Evolutionary conservation across 2,113 vertebrate species (phyloP).

Genomic region (Equus przewalskii): DNA sequence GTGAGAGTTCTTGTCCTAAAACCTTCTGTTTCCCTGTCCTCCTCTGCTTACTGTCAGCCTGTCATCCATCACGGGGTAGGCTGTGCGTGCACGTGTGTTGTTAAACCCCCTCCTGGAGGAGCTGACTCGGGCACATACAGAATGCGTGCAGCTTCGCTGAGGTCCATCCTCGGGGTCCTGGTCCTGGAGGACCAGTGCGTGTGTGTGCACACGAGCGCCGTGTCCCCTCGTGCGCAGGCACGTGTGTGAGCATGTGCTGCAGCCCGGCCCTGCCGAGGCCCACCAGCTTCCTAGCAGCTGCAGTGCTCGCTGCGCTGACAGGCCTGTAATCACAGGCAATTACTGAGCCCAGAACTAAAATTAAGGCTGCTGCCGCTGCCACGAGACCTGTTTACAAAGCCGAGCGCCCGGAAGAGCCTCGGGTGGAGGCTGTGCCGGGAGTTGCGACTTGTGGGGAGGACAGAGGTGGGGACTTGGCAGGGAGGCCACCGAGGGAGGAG

Average conservation of each 20-base stretch:
- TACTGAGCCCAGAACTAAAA: slow-evolving; percentile 74
- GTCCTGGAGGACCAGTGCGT: background rate
- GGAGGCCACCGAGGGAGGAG: background rate
- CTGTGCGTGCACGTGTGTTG: background rate
- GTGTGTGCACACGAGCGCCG: accelerated
- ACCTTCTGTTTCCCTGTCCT: accelerated
- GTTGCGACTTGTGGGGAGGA: background rate
- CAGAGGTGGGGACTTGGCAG: background rate
- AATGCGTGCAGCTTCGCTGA: accelerated
- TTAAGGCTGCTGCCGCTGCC: slow-evolving; percentile 67
- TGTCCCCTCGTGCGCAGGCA: background rate
- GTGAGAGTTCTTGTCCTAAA: background rate
- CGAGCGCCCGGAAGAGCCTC: background rate
- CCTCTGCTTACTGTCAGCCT: background rate
- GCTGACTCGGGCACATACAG: accelerated
- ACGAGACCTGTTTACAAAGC: slow-evolving; percentile 65
- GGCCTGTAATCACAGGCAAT: slow-evolving; percentile 82
- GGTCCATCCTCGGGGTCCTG: background rate
- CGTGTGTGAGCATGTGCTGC: slow-evolving; percentile 32
- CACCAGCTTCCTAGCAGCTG: slow-evolving; percentile 69
- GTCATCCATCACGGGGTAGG: background rate
- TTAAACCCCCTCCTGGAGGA: accelerated
- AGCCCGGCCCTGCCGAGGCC: background rate
- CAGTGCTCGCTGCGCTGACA: slow-evolving; percentile 45
- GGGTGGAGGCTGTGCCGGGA: background rate